Evolutionary conservation across 2,888 invertebrate genomes (phyloP), one percentile per base, ranked within the genome.

Genomic region (Patella pellucida): DNA sequence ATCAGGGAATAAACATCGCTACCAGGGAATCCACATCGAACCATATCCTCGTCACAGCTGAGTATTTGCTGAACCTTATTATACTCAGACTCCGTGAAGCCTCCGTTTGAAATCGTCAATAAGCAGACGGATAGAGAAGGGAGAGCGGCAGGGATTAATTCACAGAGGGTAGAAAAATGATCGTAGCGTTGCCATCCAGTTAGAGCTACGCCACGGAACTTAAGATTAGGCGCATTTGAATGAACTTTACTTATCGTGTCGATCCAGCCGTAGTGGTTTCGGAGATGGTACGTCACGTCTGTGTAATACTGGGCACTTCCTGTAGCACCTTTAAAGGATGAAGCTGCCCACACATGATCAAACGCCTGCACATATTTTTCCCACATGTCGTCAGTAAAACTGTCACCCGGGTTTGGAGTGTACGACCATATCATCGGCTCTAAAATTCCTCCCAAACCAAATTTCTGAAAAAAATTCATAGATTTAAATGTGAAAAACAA

Each of bases 251-350:
- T 80, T 71, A 91, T 85, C 68, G 89, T 86, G 14, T 82, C 76
- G 86, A 95, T 88, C 95, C 96, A 96, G 12, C 93, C 92, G 69
- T 93, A 92, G 87, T 95, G 94, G 87, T 96, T 96, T 70, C 92
- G 91, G 72, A 95, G 91, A 84, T 96, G 94, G 71, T 93, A 92
- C n/a, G 92, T 91, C 71, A 94, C 93, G 9, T 94, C 92, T 0
- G 95, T 94, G 73, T 95, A 86, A 75, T 94, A 93, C 91, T 94
- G 94, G 81, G 93, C 93, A 77, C 94, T 82, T 12, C 95, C 95
- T 75, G 95, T 95, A 0, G 96, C 95, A 1, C 96, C 96, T 92
- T 96, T 96, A 87, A 94, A 96, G 0, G 96, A 95, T 69, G 95
- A 94, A 0, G 95, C 96, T 69, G 94, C 93, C 95, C 96, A 96